A percentile compares a stretch with the other conserved stretches of the same genome.
These are phyloP conservation scores for Callionymus lyra DNA, from an alignment of 2,113 vertebrate genomes.

Conservation along the genomic window DNA sequence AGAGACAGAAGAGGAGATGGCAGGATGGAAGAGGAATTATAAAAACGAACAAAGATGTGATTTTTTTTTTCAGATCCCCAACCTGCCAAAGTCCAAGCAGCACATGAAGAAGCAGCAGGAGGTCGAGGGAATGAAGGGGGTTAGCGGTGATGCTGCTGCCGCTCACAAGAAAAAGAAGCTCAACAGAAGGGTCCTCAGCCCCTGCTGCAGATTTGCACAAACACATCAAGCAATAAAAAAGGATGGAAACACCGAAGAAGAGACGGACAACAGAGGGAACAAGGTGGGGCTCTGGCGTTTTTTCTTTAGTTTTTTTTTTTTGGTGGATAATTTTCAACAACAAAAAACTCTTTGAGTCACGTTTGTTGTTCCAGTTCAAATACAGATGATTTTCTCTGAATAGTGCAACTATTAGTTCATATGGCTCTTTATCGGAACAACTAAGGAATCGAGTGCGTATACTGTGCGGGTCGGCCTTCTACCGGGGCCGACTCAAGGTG, in stretches of 20 bases:
- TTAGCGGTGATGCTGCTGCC: constrained; percentile 37
- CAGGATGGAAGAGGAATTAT: constrained; percentile 48
- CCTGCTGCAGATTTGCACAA: constrained; percentile 53
- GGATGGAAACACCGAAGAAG: constrained; percentile 55
- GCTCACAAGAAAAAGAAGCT: constrained; percentile 30
- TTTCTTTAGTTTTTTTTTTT: constrained; percentile 16
- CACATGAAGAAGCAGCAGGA: constrained; percentile 50
- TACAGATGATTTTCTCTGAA: constrained; percentile 3
- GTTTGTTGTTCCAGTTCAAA: constrained; percentile 16
- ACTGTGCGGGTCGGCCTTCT: constrained; percentile 21
- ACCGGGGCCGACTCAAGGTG: constrained; percentile 27
- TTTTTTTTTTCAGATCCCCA: constrained; percentile 40
- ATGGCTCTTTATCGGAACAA: constrained; percentile 40
- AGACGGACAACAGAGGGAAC: constrained; percentile 57
- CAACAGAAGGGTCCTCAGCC: constrained; percentile 41
- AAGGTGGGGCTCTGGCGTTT: constrained; percentile 41
- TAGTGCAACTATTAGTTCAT: constrained; percentile 19
- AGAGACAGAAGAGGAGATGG: constrained; percentile 62
- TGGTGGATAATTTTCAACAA: too few relatives aligned
- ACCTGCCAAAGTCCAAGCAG: constrained; percentile 54
- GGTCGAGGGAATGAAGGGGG: constrained; percentile 51
- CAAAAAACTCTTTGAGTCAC: constrained; percentile 4
- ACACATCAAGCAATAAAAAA: constrained; percentile 59
- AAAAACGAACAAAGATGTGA: constrained; percentile 35
- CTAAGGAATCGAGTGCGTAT: constrained; percentile 17